Conservation (phyloP, 2,888 invertebrate species). For the Melipona bicolor region DNA sequence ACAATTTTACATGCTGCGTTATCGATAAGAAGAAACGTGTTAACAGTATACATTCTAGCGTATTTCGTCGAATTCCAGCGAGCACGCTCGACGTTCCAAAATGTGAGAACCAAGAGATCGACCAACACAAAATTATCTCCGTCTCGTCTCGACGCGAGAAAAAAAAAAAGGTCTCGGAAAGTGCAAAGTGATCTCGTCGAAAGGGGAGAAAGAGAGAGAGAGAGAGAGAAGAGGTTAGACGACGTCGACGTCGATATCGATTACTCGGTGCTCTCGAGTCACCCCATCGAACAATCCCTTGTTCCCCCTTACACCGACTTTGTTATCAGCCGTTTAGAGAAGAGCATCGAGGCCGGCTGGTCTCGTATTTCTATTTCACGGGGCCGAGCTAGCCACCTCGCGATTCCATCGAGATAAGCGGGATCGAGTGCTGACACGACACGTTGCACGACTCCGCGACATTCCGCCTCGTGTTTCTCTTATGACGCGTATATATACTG, state of each 20-base stretch:
- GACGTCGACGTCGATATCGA: conserved; percentile 58
- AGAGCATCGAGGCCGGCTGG: conserved; percentile 40
- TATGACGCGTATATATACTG: neutral
- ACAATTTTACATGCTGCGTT: no score
- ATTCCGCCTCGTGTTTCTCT: neutral
- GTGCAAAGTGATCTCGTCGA: neutral
- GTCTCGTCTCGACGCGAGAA: neutral
- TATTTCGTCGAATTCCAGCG: neutral
- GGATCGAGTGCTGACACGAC: conserved; percentile 51
- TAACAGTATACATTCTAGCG: no score
- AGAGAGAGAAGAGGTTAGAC: neutral
- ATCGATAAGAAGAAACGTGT: no score
- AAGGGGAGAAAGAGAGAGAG: neutral
- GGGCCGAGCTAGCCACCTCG: conserved; percentile 16
- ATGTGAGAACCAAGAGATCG: neutral
- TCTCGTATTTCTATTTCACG: conserved; percentile 58
- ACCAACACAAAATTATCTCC: neutral
- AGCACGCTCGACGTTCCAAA: neutral
- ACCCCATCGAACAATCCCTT: conserved; percentile 63
- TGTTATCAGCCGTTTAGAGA: conserved; percentile 62
- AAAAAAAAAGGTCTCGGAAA: neutral
- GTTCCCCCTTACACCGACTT: conserved; percentile 61
- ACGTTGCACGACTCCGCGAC: conserved; percentile 24
- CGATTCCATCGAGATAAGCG: conserved; percentile 61
- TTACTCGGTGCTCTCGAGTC: conserved; percentile 54